Evolutionary conservation across 2,888 invertebrate genomes (phyloP), one percentile per base, ranked within the genome.

Genomic region (Leptinotarsa juncta): DNA sequence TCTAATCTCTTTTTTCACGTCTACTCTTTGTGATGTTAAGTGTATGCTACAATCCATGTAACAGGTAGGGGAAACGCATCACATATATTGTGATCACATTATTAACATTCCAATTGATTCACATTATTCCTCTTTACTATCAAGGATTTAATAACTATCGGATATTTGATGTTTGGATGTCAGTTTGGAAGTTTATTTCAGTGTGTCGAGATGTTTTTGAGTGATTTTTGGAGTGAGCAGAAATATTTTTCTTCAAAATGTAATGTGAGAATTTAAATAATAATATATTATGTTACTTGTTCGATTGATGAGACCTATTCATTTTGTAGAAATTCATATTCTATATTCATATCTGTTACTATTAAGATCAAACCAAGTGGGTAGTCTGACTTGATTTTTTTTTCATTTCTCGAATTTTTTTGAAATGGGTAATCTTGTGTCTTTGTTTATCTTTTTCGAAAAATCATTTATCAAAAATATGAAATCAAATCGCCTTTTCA

Each of bases 71-170:
- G 68, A 32, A 57, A 67, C 57, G 67, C 72, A 67, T 69, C 55
- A 68, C 65, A 65, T 68, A 65, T 67, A 78, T 79, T 79, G 79
- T 79, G 77, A 78, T 81, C 82, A 73, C 62, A 72, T 82, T 82
- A 82, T 76, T 79, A 72, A 80, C 81, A 72, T 75, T 74, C 71
- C 77, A 74, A 67, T 79, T 76, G 76, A 71, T 79, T 76, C 65
- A 68, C 69, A 79, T 80, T 78, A 80, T 79, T 74, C 66, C 79
- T 75, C 70, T 70, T 73, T 69, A 32, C 26, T 68, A 20, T 42
- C 68, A 32, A 72, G 68, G 75, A 66, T 73, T 74, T 75, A 78
- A 74, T 76, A 70, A 70, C 65, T 74, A 69, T 72, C 53, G 67
- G 53, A 74, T 74, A 23, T 75, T 69, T 70, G 23, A 68, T 53